Conservation (phyloP, 2,797 vertebrate species). For the Channa striata region DNA sequence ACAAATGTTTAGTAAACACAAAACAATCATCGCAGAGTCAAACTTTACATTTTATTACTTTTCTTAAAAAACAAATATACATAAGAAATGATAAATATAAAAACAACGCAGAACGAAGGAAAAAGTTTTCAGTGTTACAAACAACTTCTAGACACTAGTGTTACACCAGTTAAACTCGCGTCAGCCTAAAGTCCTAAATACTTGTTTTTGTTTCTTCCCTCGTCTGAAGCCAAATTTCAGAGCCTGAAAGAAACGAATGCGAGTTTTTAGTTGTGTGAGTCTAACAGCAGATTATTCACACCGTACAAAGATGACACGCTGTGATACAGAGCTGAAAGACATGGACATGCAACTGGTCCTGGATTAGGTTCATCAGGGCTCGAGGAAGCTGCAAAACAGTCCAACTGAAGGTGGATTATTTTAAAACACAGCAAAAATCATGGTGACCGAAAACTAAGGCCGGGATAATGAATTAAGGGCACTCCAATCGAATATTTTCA, state of each 20-base stretch:
- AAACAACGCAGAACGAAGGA: constrained; percentile 78
- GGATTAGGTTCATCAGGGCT: constrained; percentile 27
- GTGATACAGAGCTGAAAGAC: constrained; percentile 36
- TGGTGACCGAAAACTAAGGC: background rate
- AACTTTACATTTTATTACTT: constrained; percentile 84
- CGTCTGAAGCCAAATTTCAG: background rate
- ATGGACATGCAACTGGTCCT: constrained; percentile 65
- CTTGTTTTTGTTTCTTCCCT: constrained; percentile 17
- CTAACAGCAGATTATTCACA: constrained; percentile 68
- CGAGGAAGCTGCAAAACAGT: constrained; percentile 27
- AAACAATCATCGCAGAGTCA: constrained; percentile 27
- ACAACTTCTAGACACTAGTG: constrained; percentile 77
- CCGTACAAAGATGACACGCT: constrained; percentile 68
- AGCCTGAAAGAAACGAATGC: background rate
- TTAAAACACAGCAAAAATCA: background rate
- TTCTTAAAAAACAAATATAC: constrained; percentile 84
- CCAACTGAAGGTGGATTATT: background rate
- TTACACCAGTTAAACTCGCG: constrained; percentile 65
- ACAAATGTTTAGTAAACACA: background rate
- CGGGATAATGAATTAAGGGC: background rate
- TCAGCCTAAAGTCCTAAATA: constrained; percentile 30
- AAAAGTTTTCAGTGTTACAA: constrained; percentile 81
- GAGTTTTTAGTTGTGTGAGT: constrained; percentile 62
- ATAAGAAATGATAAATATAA: constrained; percentile 88
- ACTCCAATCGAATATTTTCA: background rate